Conservation (phyloP, 2,888 invertebrate species). For the Hemithea aestivaria region DNA sequence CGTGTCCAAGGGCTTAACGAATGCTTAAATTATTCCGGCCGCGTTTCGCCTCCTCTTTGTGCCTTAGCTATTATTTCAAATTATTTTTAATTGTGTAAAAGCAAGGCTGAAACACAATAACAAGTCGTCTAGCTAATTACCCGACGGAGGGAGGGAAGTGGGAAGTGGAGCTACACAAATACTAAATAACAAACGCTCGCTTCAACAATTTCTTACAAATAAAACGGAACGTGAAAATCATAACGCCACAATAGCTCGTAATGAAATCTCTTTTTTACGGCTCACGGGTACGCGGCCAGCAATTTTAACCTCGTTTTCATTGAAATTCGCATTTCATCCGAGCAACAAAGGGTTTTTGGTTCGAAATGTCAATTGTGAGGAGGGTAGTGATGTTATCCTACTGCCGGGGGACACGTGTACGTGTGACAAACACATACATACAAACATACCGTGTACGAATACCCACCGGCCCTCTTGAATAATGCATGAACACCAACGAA, state of each 20-base stretch:
- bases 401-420: constrained; percentile 48
- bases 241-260: constrained; percentile 66
- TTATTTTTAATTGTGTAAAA: constrained; percentile 75
- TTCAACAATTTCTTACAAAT: constrained; percentile 53
- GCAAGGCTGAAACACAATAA: constrained; percentile 63
- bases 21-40: constrained; percentile 62
- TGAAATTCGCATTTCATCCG: constrained; percentile 70
- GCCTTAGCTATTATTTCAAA: constrained; percentile 66
- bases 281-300: constrained; percentile 54
- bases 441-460: constrained; percentile 27
- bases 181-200: constrained; percentile 13
- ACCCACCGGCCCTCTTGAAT: constrained; percentile 58
- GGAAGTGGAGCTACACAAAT: no score
- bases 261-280: constrained; percentile 65
- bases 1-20: constrained; percentile 43
- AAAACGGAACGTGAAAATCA: constrained; percentile 65
- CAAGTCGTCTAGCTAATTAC: constrained; percentile 60
- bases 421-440: constrained; percentile 41
- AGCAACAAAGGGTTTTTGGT: constrained; percentile 64
- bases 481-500: constrained; percentile 67
- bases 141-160: neutral
- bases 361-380: constrained; percentile 69
- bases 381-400: constrained; percentile 55
- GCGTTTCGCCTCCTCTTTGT: constrained; percentile 53
- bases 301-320: constrained; percentile 71